Percentiles rank a stretch among this genome's conserved stretches.
Conservation (phyloP, 2,888 invertebrate species). For the Xylocampa areola region DNA sequence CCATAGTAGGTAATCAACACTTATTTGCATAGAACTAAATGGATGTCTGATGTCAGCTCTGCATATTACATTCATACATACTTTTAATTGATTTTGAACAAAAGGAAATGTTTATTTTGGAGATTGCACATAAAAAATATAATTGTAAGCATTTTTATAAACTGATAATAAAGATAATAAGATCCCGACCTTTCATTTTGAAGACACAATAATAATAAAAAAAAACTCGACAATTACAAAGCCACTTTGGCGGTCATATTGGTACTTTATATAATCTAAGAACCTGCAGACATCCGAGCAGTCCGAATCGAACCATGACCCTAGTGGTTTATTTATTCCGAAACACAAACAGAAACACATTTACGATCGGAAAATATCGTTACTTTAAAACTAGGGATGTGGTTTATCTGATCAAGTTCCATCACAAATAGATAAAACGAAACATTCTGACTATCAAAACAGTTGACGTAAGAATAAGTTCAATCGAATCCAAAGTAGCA, state of each 20-base stretch:
- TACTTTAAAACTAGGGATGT: slow-evolving; percentile 41
- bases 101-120: slow-evolving; percentile 26
- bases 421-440: slow-evolving; percentile 42
- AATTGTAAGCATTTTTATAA: too few relatives aligned
- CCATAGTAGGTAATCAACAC: not conserved
- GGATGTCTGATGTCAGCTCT: slow-evolving; percentile 19
- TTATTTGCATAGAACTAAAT: slow-evolving; percentile 17
- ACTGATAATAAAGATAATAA: too few relatives aligned
- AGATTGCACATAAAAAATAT: not conserved
- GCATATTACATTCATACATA: slow-evolving; percentile 13
- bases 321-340: slow-evolving; percentile 27
- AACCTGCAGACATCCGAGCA: slow-evolving; percentile 2
- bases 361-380: slow-evolving; percentile 50
- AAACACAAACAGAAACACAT: slow-evolving; percentile 23
- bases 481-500: slow-evolving; percentile 37
- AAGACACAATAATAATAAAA: too few relatives aligned
- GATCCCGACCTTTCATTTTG: too few relatives aligned
- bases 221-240: too few relatives aligned
- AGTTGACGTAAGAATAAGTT: slow-evolving; percentile 38
- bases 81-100: slow-evolving; percentile 11
- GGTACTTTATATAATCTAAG: not conserved
- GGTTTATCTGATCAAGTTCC: slow-evolving; percentile 49
- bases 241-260: too few relatives aligned
- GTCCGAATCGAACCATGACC: slow-evolving; percentile 16
- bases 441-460: slow-evolving; percentile 32